These are phyloP conservation scores for Drosophila repleta DNA, from an alignment of 1,140 invertebrate genomes.

Conservation along the genomic window DNA sequence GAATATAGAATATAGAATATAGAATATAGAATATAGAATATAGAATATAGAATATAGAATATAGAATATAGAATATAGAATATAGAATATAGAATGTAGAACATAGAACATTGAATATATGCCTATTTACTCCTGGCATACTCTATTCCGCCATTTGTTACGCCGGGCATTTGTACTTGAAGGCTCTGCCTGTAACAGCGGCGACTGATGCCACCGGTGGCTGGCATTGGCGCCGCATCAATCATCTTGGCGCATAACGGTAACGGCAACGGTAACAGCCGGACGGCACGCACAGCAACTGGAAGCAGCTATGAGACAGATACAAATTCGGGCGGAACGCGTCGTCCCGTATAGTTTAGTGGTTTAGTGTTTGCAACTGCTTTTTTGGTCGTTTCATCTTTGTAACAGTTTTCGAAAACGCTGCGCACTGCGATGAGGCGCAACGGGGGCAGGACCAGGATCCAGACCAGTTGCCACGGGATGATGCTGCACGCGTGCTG, in stretches of 20 bases:
- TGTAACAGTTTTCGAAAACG: slow-evolving; percentile 77
- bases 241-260: slow-evolving; percentile 36
- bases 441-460: no score
- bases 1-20: slow-evolving; percentile 2
- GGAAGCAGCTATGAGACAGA: slow-evolving; percentile 33
- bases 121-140: background rate
- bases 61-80: background rate
- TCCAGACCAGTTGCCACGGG: slow-evolving; percentile 69
- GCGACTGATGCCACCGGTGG: slow-evolving; percentile 37
- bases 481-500: slow-evolving; percentile 70
- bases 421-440: slow-evolving; percentile 33
- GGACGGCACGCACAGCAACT: slow-evolving; percentile 39
- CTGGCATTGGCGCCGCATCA: slow-evolving; percentile 45
- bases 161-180: slow-evolving; percentile 14
- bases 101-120: background rate
- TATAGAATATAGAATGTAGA: background rate
- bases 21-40: background rate
- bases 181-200: slow-evolving; percentile 19
- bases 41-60: background rate
- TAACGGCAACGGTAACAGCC: slow-evolving; percentile 26
- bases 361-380: slow-evolving; percentile 39
- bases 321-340: slow-evolving; percentile 26
- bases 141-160: background rate
- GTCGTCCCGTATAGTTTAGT: slow-evolving; percentile 40
- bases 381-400: slow-evolving; percentile 46